Evolutionary conservation across 2,113 vertebrate species (phyloP), one percentile per base, ranked within the genome.

Genomic region (Pagrus major): DNA sequence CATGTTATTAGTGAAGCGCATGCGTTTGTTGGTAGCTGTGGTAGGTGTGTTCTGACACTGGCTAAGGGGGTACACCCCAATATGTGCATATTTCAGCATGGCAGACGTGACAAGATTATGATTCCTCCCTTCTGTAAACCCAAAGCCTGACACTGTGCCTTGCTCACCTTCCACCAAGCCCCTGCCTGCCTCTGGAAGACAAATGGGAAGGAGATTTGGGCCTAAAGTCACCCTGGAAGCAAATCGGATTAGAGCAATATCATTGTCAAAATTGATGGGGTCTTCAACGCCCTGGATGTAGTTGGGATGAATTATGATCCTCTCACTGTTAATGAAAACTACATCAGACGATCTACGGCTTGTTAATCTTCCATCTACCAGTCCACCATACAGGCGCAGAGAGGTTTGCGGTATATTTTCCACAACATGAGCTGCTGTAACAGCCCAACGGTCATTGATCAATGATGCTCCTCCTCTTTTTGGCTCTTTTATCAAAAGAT

Each of bases 361-460:
- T 29, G 83, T 46, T 2, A 87, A 76, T 0, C 2, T 35, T 27
- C 52, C 81, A 0, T 84, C 18, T 89, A 96, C 0, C 91, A 93
- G 78, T 92, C 96, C 81, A 9, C 72, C 78, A 1, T 4, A 85
- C 33, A 89, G 1, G 0, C 0, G 0, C 6, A 79, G 0, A n/a
- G n/a, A 0, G 0, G 2, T 37, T 0, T 37, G 0, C 0, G 33
- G 20, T n/a, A 83, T 41, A 14, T 67, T 77, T 1, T 91, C 60
- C 29, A 98, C 86, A 11, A 96, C 95, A 49, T 98, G 97, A 44
- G 97, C 98, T 0, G 97, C 97, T 0, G 98, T 99, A 58, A 99
- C 86, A 59, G 98, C 96, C 97, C 98, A 99, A 15, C 88, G 95
- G 68, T 98, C 96, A 0, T 91, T 94, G 73, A 99, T 95, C 42